Percentiles rank a stretch among this genome's conserved stretches.
Evolutionary conservation across 2,797 vertebrate genomes (phyloP).

Genomic region (Carduelis carduelis): DNA sequence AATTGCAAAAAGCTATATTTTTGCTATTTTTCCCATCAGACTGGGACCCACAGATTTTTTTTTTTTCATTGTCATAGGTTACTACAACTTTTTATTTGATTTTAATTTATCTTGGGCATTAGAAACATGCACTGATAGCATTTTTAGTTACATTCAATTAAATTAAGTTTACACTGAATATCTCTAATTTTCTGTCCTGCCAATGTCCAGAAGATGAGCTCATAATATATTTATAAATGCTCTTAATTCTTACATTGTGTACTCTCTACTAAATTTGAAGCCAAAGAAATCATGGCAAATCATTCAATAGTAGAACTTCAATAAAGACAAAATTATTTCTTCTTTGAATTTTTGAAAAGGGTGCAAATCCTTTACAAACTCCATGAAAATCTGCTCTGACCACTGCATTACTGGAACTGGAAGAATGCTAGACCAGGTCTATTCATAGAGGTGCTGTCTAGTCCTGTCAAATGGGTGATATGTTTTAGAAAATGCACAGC

Average conservation of each 20-base stretch:
- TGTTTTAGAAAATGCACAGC: fast-evolving
- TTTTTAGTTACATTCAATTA: conserved; percentile 33
- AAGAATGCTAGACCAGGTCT: not conserved
- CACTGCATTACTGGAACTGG: not conserved
- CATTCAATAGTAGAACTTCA: not conserved
- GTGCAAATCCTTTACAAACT: not conserved
- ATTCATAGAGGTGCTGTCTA: not conserved
- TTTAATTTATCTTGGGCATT: conserved; percentile 24
- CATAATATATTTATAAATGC: conserved; percentile 33
- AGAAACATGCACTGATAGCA: not conserved
- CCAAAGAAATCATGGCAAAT: not conserved
- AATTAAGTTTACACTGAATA: not conserved
- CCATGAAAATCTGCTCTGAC: not conserved
- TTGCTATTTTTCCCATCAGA: not conserved
- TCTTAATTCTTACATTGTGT: not conserved
- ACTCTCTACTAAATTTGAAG: not conserved
- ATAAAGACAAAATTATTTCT: not conserved
- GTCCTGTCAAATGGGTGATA: not conserved
- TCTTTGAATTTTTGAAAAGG: not conserved
- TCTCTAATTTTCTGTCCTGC: not conserved
- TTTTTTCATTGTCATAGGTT: not conserved
- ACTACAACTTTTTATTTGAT: conserved; percentile 10
- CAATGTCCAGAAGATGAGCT: not conserved
- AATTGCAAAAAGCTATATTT: not conserved
- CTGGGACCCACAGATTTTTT: not conserved